These are phyloP conservation scores for Atta cephalotes DNA, from an alignment of 1,140 invertebrate genomes.

Conservation along the genomic window DNA sequence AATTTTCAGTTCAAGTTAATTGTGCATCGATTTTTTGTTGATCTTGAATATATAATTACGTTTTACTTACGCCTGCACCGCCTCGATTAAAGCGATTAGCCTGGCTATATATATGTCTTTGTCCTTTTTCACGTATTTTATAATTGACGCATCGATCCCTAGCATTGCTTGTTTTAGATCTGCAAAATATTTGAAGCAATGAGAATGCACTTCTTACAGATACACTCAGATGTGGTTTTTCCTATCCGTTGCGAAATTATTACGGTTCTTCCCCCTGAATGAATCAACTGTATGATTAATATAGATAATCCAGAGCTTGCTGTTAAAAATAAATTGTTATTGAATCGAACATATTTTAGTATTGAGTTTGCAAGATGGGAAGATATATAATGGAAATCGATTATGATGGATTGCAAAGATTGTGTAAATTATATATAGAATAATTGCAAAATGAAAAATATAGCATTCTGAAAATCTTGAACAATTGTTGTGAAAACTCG, in stretches of 20 bases:
- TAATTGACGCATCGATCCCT: slow-evolving; percentile 64
- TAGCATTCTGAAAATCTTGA: neutral
- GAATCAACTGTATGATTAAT: neutral
- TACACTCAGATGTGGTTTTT: neutral
- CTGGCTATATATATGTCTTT: slow-evolving; percentile 70
- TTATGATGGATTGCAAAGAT: neutral
- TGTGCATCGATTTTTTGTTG: too few relatives aligned
- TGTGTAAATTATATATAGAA: neutral
- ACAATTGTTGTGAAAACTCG: neutral
- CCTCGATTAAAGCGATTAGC: slow-evolving; percentile 56
- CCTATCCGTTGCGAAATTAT: neutral
- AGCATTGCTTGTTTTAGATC: slow-evolving; percentile 76
- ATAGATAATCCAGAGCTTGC: neutral
- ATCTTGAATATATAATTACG: neutral
- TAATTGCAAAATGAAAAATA: neutral
- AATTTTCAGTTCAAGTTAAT: too few relatives aligned
- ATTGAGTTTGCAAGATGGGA: neutral
- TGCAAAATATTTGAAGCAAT: slow-evolving; percentile 52
- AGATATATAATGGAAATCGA: neutral
- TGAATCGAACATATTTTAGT: neutral
- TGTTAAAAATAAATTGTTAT: neutral
- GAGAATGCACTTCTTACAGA: neutral
- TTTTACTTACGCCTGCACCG: slow-evolving; percentile 70
- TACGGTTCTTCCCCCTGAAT: neutral
- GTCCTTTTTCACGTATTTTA: slow-evolving; percentile 10